Base-by-base conservation (phyloP, 2,113 vertebrate species). In the Cricetomys ansorgei region DNA sequence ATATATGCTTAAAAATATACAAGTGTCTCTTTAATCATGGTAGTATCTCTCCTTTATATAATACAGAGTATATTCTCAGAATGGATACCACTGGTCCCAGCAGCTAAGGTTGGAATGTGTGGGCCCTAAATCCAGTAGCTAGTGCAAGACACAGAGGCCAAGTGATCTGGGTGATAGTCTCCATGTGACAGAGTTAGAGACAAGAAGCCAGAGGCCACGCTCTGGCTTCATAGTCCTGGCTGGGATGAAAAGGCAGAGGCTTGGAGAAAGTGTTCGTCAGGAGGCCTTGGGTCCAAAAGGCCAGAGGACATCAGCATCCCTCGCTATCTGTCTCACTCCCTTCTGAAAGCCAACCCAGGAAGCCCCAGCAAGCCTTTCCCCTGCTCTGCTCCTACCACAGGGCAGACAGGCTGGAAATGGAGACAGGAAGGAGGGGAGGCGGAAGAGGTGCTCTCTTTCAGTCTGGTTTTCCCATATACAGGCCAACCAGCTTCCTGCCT, bases 1-100 rank as follows among this genome's bases (percentile, higher is more conserved):
- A n/a, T n/a, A n/a, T n/a, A n/a, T n/a, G n/a, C 86, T 75, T 88
- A 77, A 88, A 70, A 57, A 87, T n/a, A 69, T 23, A 62, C 89
- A 27, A 15, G 31, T 40, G 7, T 59, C 72, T 86, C 45, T 96
- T 91, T 76, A 67, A 92, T 91, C 80, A 64, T 29, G 64, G 48
- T 0, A 29, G 45, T n/a, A 79, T 29, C 31, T 91, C 65, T 55
- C 92, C 94, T 69, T 53, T 69, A 88, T 55, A 3, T 19, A 40
- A 16, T 48, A 45, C 76, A 81, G 59, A 53, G 23, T 65, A 16
- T 50, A 37, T 37, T 37, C 43, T 84, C 11, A 27, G 80, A 64
- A 72, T 2, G 2, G 37, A 15, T 29, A 37, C 59, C 72, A 77
- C n/a, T 59, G 27, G 15, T 67, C 43, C 57, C 40, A 70, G 31